phyloP scores from a whole-genome alignment of 2,113 vertebrate species.

The Tamias sibiricus region DNA sequence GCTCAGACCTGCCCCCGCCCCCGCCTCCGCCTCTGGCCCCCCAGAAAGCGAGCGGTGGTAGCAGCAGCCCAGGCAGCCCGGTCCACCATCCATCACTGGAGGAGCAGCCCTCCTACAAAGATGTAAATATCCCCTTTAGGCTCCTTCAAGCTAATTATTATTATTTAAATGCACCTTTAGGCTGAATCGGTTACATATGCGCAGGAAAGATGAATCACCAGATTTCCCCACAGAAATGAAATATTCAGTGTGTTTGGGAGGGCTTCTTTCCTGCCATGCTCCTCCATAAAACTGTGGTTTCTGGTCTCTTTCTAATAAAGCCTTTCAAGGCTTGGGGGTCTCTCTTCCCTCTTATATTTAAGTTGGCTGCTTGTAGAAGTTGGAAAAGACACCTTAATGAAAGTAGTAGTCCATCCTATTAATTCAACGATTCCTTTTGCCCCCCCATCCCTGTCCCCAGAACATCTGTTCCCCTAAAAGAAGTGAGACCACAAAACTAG shows the following conservation, averaged over 20 bases:
- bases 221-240: constrained; percentile 90
- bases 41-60: constrained; percentile 68
- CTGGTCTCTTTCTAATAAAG: constrained; percentile 31
- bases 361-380: constrained; percentile 36
- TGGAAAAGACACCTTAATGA: background rate
- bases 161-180: constrained; percentile 89
- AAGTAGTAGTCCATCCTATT: background rate
- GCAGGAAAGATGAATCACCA: constrained; percentile 88
- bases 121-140: constrained; percentile 95
- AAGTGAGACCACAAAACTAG: background rate
- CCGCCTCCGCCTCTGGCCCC: constrained; percentile 64
- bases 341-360: background rate
- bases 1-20: constrained; percentile 74
- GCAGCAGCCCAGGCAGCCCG: constrained; percentile 83
- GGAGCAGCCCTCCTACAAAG: constrained; percentile 94
- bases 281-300: constrained; percentile 61
- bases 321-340: constrained; percentile 15
- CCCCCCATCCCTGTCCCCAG: background rate
- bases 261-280: constrained; percentile 51
- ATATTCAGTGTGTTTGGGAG: constrained; percentile 86
- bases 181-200: constrained; percentile 89
- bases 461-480: background rate
- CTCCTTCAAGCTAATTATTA: constrained; percentile 90
- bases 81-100: constrained; percentile 89
- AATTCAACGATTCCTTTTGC: background rate